Conservation (phyloP, 1,140 invertebrate genomes). For the Lamellibrachia luymesi region DNA sequence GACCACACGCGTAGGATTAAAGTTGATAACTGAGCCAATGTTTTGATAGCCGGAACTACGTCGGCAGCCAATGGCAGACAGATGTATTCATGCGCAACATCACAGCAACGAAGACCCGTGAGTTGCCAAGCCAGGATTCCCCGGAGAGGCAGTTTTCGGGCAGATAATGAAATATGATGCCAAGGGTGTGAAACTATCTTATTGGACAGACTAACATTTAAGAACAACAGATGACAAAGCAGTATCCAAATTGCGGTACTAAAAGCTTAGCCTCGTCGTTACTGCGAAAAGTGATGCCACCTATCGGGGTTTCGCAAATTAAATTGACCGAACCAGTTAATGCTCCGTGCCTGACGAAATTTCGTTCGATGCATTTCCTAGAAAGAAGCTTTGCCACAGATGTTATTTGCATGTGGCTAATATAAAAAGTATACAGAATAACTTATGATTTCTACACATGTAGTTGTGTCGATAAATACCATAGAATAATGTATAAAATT, state of each 20-base stretch:
- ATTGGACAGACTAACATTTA: neutral
- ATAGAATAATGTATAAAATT: no score
- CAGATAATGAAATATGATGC: neutral
- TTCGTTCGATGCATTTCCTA: no score
- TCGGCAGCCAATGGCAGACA: neutral
- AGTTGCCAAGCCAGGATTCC: neutral
- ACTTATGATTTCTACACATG: no score
- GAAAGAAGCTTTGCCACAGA: no score
- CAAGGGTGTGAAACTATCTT: neutral
- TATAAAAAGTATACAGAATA: no score
- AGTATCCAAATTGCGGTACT: neutral
- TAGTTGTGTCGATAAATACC: no score
- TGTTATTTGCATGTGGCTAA: no score
- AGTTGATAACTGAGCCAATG: constrained; percentile 4
- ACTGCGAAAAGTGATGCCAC: neutral
- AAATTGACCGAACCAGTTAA: neutral
- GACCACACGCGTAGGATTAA: neutral
- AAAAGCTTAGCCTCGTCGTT: neutral
- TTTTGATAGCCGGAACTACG: neutral
- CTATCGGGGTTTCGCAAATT: neutral
- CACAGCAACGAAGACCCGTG: neutral
- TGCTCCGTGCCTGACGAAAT: no score
- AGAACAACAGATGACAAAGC: neutral
- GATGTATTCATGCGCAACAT: neutral
- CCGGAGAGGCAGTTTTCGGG: neutral